These are phyloP conservation scores for Tribolium madens DNA, from an alignment of 1,140 invertebrate species.

Conservation along the genomic window DNA sequence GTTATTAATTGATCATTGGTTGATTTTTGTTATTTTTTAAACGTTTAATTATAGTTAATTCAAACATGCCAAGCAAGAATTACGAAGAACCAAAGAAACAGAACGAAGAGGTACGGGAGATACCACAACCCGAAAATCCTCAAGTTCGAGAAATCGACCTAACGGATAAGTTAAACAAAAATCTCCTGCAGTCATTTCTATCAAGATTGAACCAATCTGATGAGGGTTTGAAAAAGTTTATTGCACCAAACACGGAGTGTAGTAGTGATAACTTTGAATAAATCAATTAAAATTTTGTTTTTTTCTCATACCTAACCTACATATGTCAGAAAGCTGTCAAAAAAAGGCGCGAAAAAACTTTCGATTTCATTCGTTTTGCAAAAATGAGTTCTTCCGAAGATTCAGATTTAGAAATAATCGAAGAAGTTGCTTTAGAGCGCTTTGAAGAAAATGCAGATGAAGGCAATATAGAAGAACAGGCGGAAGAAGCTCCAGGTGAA, in stretches of 20 bases:
- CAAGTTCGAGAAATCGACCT: constrained; percentile 69
- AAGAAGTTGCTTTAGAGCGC: constrained; percentile 58
- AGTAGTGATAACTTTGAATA: not conserved
- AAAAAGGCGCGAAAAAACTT: constrained; percentile 35
- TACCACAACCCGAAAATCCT: not conserved
- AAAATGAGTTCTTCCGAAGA: constrained; percentile 44
- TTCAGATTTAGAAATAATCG: constrained; percentile 40
- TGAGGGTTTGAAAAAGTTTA: constrained; percentile 11
- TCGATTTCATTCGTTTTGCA: constrained; percentile 33
- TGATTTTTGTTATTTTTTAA: not conserved
- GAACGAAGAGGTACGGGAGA: not conserved
- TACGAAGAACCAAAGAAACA: constrained; percentile 1
- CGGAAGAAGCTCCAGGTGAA: constrained; percentile 54
- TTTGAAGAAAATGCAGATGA: constrained; percentile 49
- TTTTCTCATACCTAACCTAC: constrained; percentile 51
- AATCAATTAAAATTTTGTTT: constrained; percentile 33
- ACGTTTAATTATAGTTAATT: no score
- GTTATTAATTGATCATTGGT: not conserved
- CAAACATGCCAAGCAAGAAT: constrained; percentile 1
- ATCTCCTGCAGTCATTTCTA: constrained; percentile 71
- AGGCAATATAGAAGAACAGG: constrained; percentile 53
- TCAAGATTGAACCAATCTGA: constrained; percentile 68
- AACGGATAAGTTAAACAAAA: constrained; percentile 75
- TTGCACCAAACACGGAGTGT: not conserved
- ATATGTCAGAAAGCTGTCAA: constrained; percentile 29